These are phyloP conservation scores for Leptinotarsa texana DNA, from an alignment of 1,140 invertebrate species.

Conservation along the genomic window DNA sequence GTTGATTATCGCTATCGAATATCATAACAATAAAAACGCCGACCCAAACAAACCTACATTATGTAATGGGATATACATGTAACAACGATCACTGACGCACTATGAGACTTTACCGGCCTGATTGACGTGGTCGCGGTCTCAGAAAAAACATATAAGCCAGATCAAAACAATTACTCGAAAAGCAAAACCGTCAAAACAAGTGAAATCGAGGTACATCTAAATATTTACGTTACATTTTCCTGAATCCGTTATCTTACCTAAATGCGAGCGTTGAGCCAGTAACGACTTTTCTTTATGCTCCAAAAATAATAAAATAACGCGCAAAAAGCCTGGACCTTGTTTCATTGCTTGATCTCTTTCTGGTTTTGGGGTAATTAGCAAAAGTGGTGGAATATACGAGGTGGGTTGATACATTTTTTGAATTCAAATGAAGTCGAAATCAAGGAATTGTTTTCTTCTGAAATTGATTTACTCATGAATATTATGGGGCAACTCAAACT, in stretches of 20 bases:
- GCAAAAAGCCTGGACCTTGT: not conserved
- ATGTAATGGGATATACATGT: not conserved
- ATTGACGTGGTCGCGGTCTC: not conserved
- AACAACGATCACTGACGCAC: not conserved
- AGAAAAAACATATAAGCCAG: not conserved
- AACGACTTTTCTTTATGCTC: not conserved
- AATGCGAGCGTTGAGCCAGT: not conserved
- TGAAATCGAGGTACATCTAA: not conserved
- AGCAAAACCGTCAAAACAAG: conserved; percentile 10
- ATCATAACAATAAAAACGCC: not conserved
- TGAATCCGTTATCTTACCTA: not conserved
- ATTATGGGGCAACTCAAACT: too few species aligned
- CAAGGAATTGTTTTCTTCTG: too few species aligned
- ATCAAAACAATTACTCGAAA: conserved; percentile 9
- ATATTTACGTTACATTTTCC: not conserved
- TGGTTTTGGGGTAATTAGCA: not conserved
- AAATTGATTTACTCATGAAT: too few species aligned
- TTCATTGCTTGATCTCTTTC: not conserved
- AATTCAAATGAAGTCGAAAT: too few species aligned
- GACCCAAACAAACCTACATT: not conserved
- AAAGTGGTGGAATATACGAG: too few species aligned
- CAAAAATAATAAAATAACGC: not conserved
- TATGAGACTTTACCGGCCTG: not conserved
- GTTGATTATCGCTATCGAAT: too few species aligned
- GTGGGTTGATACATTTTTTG: too few species aligned